Conservation (phyloP, 2,113 vertebrate species). For the Aldabrachelys gigantea region DNA sequence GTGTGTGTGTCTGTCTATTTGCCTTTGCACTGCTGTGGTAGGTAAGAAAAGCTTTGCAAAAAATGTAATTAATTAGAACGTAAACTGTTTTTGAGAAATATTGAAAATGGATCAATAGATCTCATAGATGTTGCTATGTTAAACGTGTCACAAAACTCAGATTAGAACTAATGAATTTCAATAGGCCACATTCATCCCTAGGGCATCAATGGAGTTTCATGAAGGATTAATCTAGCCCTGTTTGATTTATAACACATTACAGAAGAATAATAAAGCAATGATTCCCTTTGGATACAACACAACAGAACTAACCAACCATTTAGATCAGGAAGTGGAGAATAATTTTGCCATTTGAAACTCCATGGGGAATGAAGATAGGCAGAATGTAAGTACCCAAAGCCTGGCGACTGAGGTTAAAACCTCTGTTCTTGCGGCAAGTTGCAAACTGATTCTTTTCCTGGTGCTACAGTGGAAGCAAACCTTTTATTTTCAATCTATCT, state of each 20-base stretch:
- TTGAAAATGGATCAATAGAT: not conserved
- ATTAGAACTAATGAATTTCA: not conserved
- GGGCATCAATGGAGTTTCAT: fast-evolving
- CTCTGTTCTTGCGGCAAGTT: not conserved
- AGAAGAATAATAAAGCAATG: fast-evolving
- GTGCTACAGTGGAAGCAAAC: not conserved
- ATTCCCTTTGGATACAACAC: fast-evolving
- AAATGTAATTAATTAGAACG: not conserved
- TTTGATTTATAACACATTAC: not conserved
- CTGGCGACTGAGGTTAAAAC: not conserved
- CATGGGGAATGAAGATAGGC: not conserved
- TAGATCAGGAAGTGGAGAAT: not conserved
- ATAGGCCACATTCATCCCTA: not conserved
- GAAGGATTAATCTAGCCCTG: not conserved
- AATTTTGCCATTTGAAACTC: not conserved
- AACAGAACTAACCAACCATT: not conserved
- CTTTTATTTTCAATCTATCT: not conserved
- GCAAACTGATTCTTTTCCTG: not conserved
- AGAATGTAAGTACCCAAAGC: not conserved
- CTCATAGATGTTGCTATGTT: fast-evolving
- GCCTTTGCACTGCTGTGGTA: not conserved
- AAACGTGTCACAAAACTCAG: not conserved
- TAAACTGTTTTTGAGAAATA: not conserved
- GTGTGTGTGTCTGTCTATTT: not conserved
- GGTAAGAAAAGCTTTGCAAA: not conserved